Evolutionary conservation across 2,113 vertebrate species (phyloP).

Genomic region (Mola mola): DNA sequence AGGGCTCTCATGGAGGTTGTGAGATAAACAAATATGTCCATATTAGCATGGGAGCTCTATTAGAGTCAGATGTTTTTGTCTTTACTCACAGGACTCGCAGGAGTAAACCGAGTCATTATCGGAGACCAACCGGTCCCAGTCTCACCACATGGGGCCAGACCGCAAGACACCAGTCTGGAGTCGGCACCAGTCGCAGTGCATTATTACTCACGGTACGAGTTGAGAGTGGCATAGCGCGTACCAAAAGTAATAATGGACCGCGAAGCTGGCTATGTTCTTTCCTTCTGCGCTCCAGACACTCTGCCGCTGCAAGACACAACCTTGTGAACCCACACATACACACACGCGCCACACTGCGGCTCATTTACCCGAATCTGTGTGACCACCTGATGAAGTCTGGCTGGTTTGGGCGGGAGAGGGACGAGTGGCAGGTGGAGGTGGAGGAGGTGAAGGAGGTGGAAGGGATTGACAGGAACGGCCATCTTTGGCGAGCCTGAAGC

Average conservation of each 20-base stretch:
- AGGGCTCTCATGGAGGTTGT: conserved; percentile 31
- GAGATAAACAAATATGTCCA: conserved; percentile 33
- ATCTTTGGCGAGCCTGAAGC: conserved; percentile 79
- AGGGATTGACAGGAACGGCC: conserved; percentile 72
- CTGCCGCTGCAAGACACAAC: conserved; percentile 38
- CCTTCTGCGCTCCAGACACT: conserved; percentile 46
- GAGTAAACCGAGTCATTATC: conserved; percentile 39
- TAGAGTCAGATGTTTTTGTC: conserved; percentile 55
- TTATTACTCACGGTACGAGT: conserved; percentile 99
- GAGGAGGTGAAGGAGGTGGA: conserved; percentile 25
- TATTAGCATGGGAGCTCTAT: conserved; percentile 47
- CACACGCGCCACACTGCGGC: background rate
- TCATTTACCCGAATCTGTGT: conserved; percentile 65
- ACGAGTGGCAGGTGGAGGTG: background rate
- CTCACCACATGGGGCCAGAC: conserved; percentile 20
- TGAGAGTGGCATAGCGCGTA: conserved; percentile 99
- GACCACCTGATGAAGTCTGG: conserved; percentile 45
- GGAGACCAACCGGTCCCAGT: conserved; percentile 32
- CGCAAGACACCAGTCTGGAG: conserved; percentile 60
- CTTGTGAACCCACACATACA: background rate
- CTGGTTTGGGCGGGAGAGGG: conserved; percentile 23
- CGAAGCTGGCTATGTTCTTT: conserved; percentile 80
- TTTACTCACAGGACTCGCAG: conserved; percentile 28
- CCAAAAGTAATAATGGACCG: conserved; percentile 99
- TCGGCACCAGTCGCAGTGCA: conserved; percentile 88